Evolutionary conservation across 2,797 vertebrate genomes (phyloP), one percentile per base, ranked within the genome.

Genomic region (Gymnopithys bicolor): DNA sequence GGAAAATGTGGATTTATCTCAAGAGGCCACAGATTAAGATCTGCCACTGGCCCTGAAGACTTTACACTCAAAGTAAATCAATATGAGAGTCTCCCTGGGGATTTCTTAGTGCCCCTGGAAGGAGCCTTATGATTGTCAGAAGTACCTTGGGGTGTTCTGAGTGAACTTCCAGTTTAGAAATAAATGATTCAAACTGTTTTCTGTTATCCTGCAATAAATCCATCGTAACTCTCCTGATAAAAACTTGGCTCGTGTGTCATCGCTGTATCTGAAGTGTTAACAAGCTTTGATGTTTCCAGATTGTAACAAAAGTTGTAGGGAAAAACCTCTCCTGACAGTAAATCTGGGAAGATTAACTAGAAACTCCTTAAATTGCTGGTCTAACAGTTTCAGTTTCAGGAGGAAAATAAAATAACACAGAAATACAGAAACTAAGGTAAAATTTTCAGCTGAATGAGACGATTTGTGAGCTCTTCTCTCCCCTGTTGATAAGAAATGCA

Each of bases 1-100:
- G 68, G 64, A 90, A 95, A 92, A 95, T 56, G n/a, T 46, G 78
- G 71, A 71, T 94, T 95, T 94, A 71, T 85, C 49, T 90, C 90
- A 75, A 75, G 73, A 89, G 75, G 83, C 33, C 53, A 12, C 43
- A 75, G 92, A 95, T 90, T 71, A 94, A 55, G 67, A 93, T 95
- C 90, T 94, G 78, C 69, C 84, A 93, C 94, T 73, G 87, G 53
- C 82, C 89, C 89, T 85, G 64, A 69, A 85, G 68, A n/a, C 49
- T 90, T 95, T 88, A 24, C 17, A 51, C 53, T 94, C 53, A 9
- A 52, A 92, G 25, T 80, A 93, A 89, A 93, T 92, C 58, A 93
- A 89, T 68, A 66, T 80, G 43, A 92, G 19, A 80, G 16, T 52
- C 70, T 85, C 78, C 51, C 43, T 80, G 60, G 74, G 69, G 79